A percentile compares a stretch with the other conserved stretches of the same genome.
These are phyloP conservation scores for Craseonycteris thonglongyai DNA, from an alignment of 2,113 vertebrate genomes.

Conservation along the genomic window DNA sequence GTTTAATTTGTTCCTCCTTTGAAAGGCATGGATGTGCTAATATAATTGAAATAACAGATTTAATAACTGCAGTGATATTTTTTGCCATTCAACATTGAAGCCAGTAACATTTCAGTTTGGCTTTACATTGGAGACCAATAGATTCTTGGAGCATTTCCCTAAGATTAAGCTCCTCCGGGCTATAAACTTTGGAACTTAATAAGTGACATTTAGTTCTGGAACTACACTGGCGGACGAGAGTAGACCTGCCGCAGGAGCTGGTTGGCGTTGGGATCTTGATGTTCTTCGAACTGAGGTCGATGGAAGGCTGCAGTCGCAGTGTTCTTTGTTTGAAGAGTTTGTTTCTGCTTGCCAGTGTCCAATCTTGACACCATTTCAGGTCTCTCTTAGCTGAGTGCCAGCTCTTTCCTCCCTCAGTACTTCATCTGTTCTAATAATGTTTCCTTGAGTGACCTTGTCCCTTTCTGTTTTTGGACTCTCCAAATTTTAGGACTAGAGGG, in stretches of 20 bases:
- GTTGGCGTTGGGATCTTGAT: not conserved
- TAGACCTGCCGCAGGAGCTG: not conserved
- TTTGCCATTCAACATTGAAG: not conserved
- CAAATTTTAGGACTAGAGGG: not conserved
- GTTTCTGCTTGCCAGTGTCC: conserved; percentile 11
- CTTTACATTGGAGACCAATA: conserved; percentile 26
- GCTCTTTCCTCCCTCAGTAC: not conserved
- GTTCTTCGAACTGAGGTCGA: not conserved
- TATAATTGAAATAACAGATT: not conserved
- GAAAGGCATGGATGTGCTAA: not conserved
- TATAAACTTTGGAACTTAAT: conserved; percentile 36
- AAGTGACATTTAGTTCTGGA: not conserved
- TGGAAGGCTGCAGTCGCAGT: not conserved
- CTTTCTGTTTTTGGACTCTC: not conserved
- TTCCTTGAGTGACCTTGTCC: not conserved
- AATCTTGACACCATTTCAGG: not conserved
- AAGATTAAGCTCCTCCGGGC: not conserved
- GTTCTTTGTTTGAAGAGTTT: not conserved
- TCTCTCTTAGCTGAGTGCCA: not conserved
- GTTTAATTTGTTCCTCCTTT: not conserved
- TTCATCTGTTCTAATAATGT: conserved; percentile 10
- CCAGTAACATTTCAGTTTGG: conserved; percentile 28
- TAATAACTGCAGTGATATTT: not conserved
- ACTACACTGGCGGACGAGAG: not conserved
- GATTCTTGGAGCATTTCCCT: conserved; percentile 36